These are phyloP conservation scores for Mesembrinibis cayennensis DNA, from an alignment of 2,113 vertebrate species.

Conservation along the genomic window DNA sequence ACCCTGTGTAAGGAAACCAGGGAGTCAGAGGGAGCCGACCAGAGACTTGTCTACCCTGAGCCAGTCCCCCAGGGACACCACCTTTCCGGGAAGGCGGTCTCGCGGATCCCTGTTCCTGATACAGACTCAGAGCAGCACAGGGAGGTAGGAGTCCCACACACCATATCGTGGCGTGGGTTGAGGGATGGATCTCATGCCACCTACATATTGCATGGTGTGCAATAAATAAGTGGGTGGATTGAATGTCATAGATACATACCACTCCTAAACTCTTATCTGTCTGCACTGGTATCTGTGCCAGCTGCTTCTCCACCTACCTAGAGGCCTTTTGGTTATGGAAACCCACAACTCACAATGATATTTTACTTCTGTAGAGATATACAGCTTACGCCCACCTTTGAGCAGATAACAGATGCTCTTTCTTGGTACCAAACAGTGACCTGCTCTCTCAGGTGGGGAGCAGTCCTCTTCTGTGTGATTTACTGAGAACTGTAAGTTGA, in stretches of 20 bases:
- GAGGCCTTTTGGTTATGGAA: slow-evolving; percentile 30
- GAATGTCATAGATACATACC: slow-evolving; percentile 47
- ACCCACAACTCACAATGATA: neutral
- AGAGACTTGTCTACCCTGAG: neutral
- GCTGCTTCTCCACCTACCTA: slow-evolving; percentile 64
- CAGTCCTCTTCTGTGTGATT: neutral
- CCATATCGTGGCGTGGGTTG: neutral
- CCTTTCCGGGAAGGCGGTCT: neutral
- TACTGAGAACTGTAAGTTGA: neutral
- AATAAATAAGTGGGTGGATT: slow-evolving; percentile 59
- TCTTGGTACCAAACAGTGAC: neutral
- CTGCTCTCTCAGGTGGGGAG: neutral
- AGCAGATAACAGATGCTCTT: neutral
- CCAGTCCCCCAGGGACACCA: neutral
- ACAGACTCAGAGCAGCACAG: neutral
- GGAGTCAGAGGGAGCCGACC: neutral
- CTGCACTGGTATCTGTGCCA: slow-evolving; percentile 48
- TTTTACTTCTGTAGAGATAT: slow-evolving; percentile 8
- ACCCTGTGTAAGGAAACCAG: neutral
- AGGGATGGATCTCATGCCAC: slow-evolving; percentile 13
- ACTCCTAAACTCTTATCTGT: slow-evolving; percentile 48
- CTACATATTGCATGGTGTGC: slow-evolving; percentile 11
- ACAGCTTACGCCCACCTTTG: neutral
- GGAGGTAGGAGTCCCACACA: neutral
- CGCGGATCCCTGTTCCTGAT: neutral